phyloP scores from a whole-genome alignment of 2,888 invertebrate species.

The Tricholauxania praeusta region DNA sequence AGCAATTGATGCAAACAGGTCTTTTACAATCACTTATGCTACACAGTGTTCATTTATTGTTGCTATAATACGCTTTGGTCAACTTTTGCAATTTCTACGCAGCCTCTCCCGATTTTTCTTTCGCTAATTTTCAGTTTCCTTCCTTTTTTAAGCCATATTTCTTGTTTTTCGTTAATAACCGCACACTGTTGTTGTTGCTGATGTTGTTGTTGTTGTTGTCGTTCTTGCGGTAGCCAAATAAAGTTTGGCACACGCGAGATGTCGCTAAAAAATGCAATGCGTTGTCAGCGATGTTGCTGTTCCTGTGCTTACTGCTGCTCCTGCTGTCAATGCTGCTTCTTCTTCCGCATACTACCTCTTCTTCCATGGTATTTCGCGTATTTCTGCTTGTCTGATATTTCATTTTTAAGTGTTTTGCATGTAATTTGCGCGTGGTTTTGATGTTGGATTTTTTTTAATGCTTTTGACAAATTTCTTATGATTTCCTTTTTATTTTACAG shows the following conservation, averaged over 20 bases:
- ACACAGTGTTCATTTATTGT: constrained; percentile 34
- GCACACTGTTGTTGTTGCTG: background rate
- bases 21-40: background rate
- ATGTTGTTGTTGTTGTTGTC: constrained; percentile 15
- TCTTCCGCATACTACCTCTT: background rate
- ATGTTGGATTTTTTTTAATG: background rate
- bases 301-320: constrained; percentile 18
- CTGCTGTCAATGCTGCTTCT: constrained; percentile 18
- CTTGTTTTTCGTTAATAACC: constrained; percentile 18
- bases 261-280: constrained; percentile 50
- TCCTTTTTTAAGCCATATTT: constrained; percentile 13
- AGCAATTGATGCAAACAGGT: background rate
- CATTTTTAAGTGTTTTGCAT: constrained; percentile 16
- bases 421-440: constrained; percentile 9
- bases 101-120: background rate
- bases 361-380: background rate
- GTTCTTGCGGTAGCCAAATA: background rate
- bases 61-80: background rate
- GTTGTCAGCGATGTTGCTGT: constrained; percentile 30
- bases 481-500: too few relatives aligned
- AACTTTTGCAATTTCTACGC: background rate
- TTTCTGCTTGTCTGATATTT: background rate
- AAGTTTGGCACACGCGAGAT: constrained; percentile 51
- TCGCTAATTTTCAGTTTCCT: background rate
- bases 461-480: too few relatives aligned